phyloP scores from a whole-genome alignment of 1,140 invertebrate genomes.

The Ridgeia piscesae region DNA sequence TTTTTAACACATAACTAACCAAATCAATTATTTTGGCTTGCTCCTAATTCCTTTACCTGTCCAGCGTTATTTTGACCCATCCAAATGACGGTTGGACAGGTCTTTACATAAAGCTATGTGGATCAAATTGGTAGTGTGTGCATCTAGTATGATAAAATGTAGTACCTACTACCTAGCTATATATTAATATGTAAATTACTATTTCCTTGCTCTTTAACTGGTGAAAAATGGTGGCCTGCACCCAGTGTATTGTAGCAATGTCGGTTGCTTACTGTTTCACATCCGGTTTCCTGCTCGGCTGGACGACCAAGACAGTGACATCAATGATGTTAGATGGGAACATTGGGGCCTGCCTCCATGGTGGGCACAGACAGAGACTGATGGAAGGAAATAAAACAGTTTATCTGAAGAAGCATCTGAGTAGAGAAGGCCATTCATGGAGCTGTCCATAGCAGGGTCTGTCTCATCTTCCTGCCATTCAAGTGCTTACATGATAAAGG shows the following conservation, averaged over 20 bases:
- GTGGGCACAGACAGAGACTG: background rate
- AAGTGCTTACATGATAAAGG: constrained; percentile 1
- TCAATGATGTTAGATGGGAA: background rate
- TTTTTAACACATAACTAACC: too few species aligned
- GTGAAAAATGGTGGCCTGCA: background rate
- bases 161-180: too few species aligned
- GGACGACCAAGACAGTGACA: background rate
- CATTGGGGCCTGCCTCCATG: too few species aligned
- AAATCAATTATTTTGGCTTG: too few species aligned
- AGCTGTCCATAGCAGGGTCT: background rate
- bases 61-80: too few species aligned
- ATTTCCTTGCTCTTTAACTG: too few species aligned
- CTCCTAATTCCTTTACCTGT: too few species aligned
- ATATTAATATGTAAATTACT: too few species aligned
- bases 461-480: background rate
- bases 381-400: background rate
- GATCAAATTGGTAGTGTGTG: too few species aligned
- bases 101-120: too few species aligned
- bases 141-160: too few species aligned
- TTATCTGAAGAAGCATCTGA: background rate
- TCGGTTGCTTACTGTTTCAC: background rate
- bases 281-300: background rate
- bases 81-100: too few species aligned
- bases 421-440: background rate
- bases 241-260: background rate